Evolutionary conservation across 2,113 vertebrate genomes (phyloP).

Genomic region (Dermatemys mawii): DNA sequence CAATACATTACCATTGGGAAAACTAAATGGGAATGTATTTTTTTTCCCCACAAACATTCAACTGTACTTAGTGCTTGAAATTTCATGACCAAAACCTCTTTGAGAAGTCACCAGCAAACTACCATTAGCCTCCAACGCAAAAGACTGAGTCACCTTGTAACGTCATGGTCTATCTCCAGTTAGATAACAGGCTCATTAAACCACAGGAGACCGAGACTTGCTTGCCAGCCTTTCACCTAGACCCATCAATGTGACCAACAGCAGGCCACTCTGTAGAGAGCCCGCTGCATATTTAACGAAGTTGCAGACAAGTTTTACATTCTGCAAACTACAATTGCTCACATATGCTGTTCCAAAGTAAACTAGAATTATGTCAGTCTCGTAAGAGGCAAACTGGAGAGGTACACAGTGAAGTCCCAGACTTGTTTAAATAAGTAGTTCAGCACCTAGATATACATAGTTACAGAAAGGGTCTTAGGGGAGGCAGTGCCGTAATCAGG

Average conservation of each 20-base stretch:
- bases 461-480: not conserved
- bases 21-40: too few relatives aligned
- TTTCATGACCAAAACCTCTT: slow-evolving; percentile 13
- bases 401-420: not conserved
- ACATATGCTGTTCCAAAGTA: not conserved
- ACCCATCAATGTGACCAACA: not conserved
- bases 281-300: not conserved
- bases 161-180: not conserved
- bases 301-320: not conserved
- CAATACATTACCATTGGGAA: not conserved
- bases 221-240: not conserved
- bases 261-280: not conserved
- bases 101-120: slow-evolving; percentile 49
- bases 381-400: not conserved
- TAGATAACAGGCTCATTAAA: not conserved
- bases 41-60: too few relatives aligned
- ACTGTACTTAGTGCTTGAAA: slow-evolving; percentile 28
- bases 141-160: slow-evolving; percentile 13
- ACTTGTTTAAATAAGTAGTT: not conserved
- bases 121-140: slow-evolving; percentile 25
- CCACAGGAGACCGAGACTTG: not conserved
- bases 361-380: not conserved
- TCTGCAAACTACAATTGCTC: slow-evolving; percentile 15
- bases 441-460: not conserved
- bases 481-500: not conserved